Evolutionary conservation across 2,888 invertebrate species (phyloP).

Genomic region (Malacosoma neustria): DNA sequence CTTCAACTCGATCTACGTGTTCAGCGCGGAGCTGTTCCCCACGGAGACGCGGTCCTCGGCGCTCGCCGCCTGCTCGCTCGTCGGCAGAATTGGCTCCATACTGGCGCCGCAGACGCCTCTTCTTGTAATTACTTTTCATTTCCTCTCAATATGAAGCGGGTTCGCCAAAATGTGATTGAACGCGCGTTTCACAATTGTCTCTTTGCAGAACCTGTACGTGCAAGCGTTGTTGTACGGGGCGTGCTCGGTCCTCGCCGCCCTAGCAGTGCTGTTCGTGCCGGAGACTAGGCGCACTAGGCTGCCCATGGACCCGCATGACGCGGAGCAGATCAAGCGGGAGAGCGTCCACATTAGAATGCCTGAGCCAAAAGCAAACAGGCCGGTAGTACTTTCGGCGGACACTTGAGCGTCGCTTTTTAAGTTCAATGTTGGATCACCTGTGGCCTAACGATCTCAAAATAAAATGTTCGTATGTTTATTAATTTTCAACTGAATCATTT

Average conservation of each 20-base stretch:
- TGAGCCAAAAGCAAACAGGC: constrained; percentile 4
- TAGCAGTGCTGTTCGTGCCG: constrained; percentile 71
- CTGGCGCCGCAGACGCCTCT: constrained; percentile 82
- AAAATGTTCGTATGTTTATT: no score
- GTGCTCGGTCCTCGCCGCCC: constrained; percentile 50
- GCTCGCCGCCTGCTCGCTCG: constrained; percentile 80
- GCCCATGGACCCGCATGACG: constrained; percentile 68
- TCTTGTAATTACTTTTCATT: constrained; percentile 49
- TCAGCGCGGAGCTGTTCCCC: constrained; percentile 82
- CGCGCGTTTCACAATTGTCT: constrained; percentile 7
- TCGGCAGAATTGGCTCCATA: constrained; percentile 80
- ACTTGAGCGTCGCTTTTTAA: constrained; percentile 11
- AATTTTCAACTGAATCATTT: no score
- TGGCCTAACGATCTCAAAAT: no score
- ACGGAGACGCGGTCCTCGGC: constrained; percentile 79
- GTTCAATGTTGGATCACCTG: no score
- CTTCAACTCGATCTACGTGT: constrained; percentile 79
- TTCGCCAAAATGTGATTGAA: neutral
- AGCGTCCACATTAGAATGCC: constrained; percentile 5
- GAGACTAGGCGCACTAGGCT: constrained; percentile 75
- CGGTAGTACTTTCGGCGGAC: constrained; percentile 21
- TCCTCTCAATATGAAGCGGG: neutral
- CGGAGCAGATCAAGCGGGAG: constrained; percentile 33
- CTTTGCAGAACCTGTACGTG: constrained; percentile 31
- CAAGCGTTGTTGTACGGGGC: constrained; percentile 66